Evolutionary conservation across 2,888 invertebrate species (phyloP), one percentile per base, ranked within the genome.

Genomic region (Lasioglossum oenotherae): DNA sequence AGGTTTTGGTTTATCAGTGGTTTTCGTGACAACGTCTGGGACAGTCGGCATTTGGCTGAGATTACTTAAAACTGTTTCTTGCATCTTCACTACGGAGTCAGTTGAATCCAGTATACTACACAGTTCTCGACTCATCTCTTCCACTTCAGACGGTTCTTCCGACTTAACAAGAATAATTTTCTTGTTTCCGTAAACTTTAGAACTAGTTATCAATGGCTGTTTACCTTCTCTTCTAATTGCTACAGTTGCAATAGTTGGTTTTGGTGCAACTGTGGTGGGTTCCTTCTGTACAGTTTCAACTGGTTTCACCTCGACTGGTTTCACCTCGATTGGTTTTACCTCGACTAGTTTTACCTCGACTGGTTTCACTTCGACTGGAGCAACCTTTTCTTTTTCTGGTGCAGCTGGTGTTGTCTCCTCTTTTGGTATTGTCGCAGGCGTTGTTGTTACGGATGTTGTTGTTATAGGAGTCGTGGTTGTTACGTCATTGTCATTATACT

Each of bases 101-200:
- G 94, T 91, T 0, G 95, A 93, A 74, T 95, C 94, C 3, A 95
- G 88, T 80, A 95, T 95, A 78, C 89, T 94, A 72, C 92, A 94
- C 0, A 95, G 87, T 77, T 95, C 95, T 4, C 93, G 91, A 67
- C 92, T 94, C 94, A 95, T 95, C 69, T 95, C 94, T 12, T 95
- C 95, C 1, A 94, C 94, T 31, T 93, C 93, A 10, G 91, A 86
- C 4, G 88, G 14, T 38, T 92, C 90, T 12, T 94, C 93, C 0
- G 92, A 60, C 53, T 94, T 95, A 0, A 94, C 89, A 2, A 93
- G 90, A 38, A 93, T 92, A 1, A 93, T 93, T 71, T 94, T 95
- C n/a, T 94, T 94, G 72, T 95, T 94, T 0, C 92, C 92, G n/a
- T 94, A 93, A 6, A 94, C 93, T 80, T 94, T 93, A 0, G 92